Evolutionary conservation across 2,888 invertebrate genomes (phyloP).

Genomic region (Poecilus cupreus): DNA sequence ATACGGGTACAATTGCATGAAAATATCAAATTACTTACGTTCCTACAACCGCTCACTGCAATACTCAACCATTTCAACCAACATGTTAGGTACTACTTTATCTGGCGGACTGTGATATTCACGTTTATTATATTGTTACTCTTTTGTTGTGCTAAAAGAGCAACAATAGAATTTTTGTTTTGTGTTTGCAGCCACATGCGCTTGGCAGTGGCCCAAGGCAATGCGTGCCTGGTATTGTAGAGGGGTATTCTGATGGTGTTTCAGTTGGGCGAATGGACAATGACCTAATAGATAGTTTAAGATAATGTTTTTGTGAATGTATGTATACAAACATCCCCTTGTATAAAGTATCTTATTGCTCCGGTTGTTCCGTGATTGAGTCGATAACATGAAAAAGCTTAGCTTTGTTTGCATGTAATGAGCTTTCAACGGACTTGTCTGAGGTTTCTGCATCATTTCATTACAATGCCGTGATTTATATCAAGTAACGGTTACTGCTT

Average conservation of each 20-base stretch:
- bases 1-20: conserved; percentile 57
- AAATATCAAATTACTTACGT: conserved; percentile 59
- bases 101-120: conserved; percentile 43
- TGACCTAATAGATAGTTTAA: conserved; percentile 59
- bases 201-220: conserved; percentile 28
- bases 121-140: conserved; percentile 60
- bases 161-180: conserved; percentile 59
- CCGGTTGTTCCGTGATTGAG: conserved; percentile 21
- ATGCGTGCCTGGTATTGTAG: neutral
- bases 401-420: conserved; percentile 23
- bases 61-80: neutral
- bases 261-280: conserved; percentile 34
- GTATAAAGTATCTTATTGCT: conserved; percentile 56
- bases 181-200: conserved; percentile 56
- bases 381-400: neutral
- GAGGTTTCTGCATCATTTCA: conserved; percentile 48
- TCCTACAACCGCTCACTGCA: conserved; percentile 11
- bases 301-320: conserved; percentile 57
- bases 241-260: neutral
- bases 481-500: conserved; percentile 15
- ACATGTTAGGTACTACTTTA: neutral
- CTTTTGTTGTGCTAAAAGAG: conserved; percentile 55
- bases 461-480: conserved; percentile 12
- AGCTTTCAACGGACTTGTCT: conserved; percentile 11
- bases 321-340: conserved; percentile 59